Conservation (phyloP, 2,113 vertebrate species). For the Barbus barbus region DNA sequence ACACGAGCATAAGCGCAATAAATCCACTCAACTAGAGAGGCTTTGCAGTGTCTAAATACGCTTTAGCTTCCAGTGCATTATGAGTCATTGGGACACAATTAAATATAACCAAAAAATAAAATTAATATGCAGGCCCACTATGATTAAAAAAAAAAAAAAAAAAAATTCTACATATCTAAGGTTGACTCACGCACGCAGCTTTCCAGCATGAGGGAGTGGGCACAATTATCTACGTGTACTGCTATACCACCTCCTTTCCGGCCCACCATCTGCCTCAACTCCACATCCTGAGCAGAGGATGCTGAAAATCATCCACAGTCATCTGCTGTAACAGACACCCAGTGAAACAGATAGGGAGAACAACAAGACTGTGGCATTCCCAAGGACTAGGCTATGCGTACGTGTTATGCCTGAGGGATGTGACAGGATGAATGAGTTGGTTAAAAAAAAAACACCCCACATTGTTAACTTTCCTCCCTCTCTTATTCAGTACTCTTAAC, state of each 20-base stretch:
- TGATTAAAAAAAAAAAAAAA: neutral
- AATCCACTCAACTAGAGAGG: constrained; percentile 17
- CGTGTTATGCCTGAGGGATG: neutral
- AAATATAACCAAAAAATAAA: constrained; percentile 14
- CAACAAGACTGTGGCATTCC: neutral
- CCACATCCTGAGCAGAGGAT: constrained; percentile 15
- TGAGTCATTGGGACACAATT: constrained; percentile 14
- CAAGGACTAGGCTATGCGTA: neutral
- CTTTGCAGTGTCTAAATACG: constrained; percentile 7
- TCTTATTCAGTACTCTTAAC: too few species aligned
- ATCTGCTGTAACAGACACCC: neutral
- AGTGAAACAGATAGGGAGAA: neutral
- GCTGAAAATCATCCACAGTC: neutral
- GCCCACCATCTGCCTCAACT: constrained; percentile 20
- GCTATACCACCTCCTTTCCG: constrained; percentile 24
- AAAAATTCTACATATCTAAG: neutral
- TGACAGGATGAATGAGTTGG: neutral
- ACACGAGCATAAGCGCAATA: neutral
- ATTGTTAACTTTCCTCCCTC: too few species aligned
- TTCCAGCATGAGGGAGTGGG: constrained; percentile 7
- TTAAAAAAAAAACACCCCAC: too few species aligned
- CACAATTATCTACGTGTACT: constrained; percentile 21
- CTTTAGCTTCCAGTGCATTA: constrained; percentile 1
- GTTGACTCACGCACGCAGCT: constrained; percentile 17
- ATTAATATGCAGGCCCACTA: neutral